Conservation (phyloP, 2,797 vertebrate species). For the Tiaroga cobitis region DNA sequence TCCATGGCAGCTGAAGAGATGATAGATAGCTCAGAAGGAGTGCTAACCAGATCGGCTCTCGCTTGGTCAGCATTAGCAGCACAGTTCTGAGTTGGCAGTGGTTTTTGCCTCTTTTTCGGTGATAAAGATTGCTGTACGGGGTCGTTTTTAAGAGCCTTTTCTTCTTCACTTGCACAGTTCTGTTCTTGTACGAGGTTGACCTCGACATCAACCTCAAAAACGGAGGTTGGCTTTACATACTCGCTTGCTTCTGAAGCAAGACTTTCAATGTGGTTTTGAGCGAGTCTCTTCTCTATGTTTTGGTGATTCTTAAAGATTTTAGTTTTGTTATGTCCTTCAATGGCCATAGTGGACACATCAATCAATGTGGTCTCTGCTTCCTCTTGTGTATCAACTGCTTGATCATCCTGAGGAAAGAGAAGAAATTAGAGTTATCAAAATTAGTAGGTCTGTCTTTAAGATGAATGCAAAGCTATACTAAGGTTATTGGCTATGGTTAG, state of each 20-base stretch:
- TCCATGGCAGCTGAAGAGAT: slow-evolving; percentile 74
- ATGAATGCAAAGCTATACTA: background rate
- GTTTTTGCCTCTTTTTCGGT: slow-evolving; percentile 51
- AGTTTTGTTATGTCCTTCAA: slow-evolving; percentile 60
- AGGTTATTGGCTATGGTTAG: slow-evolving; percentile 27
- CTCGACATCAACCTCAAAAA: slow-evolving; percentile 68
- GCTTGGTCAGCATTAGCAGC: background rate
- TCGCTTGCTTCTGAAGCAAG: slow-evolving; percentile 35
- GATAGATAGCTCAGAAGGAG: slow-evolving; percentile 73
- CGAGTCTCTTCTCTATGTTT: slow-evolving; percentile 64
- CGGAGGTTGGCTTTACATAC: slow-evolving; percentile 35
- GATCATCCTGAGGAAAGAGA: slow-evolving; percentile 45
- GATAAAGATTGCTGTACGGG: slow-evolving; percentile 60
- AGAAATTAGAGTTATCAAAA: background rate
- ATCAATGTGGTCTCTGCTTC: slow-evolving; percentile 41
- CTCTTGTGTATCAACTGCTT: slow-evolving; percentile 58
- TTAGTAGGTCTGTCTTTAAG: background rate
- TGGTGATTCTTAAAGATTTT: slow-evolving; percentile 68
- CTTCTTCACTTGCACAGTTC: background rate
- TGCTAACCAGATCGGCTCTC: slow-evolving; percentile 43
- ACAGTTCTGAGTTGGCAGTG: slow-evolving; percentile 41
- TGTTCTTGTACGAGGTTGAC: slow-evolving; percentile 58
- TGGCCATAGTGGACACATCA: slow-evolving; percentile 40
- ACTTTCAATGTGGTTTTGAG: slow-evolving; percentile 41
- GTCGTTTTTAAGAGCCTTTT: slow-evolving; percentile 45